A percentile compares a stretch with the other conserved stretches of the same genome.
These are phyloP conservation scores for Aspidoscelis tigris DNA, from an alignment of 2,113 vertebrate genomes.

Conservation along the genomic window DNA sequence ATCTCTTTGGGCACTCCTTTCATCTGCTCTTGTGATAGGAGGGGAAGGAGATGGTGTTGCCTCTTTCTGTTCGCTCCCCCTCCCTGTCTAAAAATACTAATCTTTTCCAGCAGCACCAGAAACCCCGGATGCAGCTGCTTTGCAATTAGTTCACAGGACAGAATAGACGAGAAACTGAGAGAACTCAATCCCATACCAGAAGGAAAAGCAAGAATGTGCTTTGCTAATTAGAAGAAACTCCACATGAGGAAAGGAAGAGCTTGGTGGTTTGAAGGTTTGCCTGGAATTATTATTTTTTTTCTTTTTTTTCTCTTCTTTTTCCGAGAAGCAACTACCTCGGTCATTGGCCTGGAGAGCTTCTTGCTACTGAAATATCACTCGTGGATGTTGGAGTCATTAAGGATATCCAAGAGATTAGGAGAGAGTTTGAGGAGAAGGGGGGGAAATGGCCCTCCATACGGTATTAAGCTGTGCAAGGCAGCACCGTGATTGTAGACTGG, in stretches of 20 bases:
- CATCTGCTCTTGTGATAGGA: slow-evolving; percentile 66
- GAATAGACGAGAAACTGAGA: slow-evolving; percentile 55
- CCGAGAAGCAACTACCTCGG: neutral
- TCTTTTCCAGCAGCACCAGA: slow-evolving; percentile 72
- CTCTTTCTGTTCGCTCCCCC: slow-evolving; percentile 45
- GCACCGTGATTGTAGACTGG: too few species aligned
- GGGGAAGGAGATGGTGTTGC: slow-evolving; percentile 68
- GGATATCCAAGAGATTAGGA: fast-evolving
- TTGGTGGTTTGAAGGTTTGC: fast-evolving
- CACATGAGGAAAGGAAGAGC: neutral
- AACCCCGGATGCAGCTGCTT: slow-evolving; percentile 62
- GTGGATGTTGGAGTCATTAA: neutral
- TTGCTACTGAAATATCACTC: neutral
- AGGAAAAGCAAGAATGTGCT: neutral
- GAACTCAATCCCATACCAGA: slow-evolving; percentile 28
- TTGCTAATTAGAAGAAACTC: slow-evolving; percentile 51
- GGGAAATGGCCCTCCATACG: too few species aligned
- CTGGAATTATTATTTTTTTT: neutral
- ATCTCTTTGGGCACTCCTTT: slow-evolving; percentile 79
- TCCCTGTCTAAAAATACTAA: slow-evolving; percentile 70
- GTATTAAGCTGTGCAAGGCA: too few species aligned
- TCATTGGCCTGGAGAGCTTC: neutral
- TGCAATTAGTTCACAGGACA: slow-evolving; percentile 69
- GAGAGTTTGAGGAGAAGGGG: slow-evolving; percentile 11
- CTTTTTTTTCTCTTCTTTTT: neutral